A percentile compares a stretch with the other conserved stretches of the same genome.
phyloP scores from a whole-genome alignment of 2,113 vertebrate genomes.

The Tyrannus savana region DNA sequence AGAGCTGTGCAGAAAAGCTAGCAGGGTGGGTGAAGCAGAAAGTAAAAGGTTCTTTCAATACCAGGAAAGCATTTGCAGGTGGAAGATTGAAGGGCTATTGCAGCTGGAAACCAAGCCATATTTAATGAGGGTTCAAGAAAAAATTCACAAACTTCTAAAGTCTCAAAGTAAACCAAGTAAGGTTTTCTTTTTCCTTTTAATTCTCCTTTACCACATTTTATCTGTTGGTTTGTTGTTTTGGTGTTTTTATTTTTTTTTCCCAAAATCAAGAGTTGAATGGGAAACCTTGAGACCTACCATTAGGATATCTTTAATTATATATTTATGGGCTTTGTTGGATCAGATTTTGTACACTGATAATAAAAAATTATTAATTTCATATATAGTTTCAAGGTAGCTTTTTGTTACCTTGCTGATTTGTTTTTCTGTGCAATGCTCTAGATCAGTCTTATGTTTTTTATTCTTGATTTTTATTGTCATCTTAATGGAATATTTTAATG shows the following conservation, averaged over 20 bases:
- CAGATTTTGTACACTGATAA: neutral
- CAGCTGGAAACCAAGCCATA: neutral
- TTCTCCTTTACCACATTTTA: neutral
- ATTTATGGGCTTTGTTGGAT: neutral
- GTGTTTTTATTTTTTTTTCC: neutral
- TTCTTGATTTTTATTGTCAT: neutral
- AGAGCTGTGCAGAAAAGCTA: slow-evolving; percentile 39
- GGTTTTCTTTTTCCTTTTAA: neutral
- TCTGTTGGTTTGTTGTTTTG: neutral
- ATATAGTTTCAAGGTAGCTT: neutral
- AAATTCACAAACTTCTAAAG: neutral
- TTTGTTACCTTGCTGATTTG: neutral
- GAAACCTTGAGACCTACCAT: neutral
- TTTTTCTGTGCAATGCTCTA: neutral
- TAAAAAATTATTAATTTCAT: neutral
- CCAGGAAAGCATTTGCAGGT: neutral
- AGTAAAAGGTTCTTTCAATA: slow-evolving; percentile 2
- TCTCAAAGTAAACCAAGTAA: neutral
- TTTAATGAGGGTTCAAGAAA: neutral
- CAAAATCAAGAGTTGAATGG: neutral
- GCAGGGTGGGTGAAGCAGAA: slow-evolving; percentile 20
- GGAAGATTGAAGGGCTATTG: neutral
- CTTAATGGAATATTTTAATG: neutral
- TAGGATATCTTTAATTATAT: neutral
- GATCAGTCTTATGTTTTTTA: neutral